These are phyloP conservation scores for Morphnarchus princeps DNA, from an alignment of 2,113 vertebrate genomes.

Conservation along the genomic window DNA sequence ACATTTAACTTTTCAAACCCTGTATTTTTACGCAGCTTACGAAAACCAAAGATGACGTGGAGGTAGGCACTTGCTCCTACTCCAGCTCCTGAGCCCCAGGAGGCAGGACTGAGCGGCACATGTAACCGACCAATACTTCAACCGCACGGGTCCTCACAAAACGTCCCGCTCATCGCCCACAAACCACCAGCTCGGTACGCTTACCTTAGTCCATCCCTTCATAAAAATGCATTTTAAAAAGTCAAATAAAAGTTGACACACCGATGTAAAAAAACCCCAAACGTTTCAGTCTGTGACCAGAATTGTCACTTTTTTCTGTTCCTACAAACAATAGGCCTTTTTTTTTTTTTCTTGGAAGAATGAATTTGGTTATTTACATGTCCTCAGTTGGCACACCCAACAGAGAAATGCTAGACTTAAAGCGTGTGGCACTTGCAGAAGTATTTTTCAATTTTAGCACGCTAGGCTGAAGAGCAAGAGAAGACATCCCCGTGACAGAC, in stretches of 20 bases:
- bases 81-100: not conserved
- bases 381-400: not conserved
- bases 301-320: not conserved
- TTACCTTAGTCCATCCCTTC: not conserved
- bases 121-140: not conserved
- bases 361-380: not conserved
- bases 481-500: not conserved
- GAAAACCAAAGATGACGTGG: not conserved
- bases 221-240: not conserved
- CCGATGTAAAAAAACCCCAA: not conserved
- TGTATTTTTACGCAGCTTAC: not conserved
- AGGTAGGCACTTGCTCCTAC: not conserved
- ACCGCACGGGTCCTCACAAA: not conserved
- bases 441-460: not conserved
- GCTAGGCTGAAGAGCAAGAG: not conserved
- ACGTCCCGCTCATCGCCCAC: not conserved
- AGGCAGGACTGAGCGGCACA: not conserved
- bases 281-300: not conserved
- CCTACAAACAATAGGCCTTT: not conserved
- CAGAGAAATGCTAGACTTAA: not conserved
- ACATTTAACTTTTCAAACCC: not conserved
- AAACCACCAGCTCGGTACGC: not conserved
- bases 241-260: not conserved
- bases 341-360: not conserved
- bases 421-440: not conserved